phyloP scores from a whole-genome alignment of 2,113 vertebrate genomes.

The Bufo bufo region DNA sequence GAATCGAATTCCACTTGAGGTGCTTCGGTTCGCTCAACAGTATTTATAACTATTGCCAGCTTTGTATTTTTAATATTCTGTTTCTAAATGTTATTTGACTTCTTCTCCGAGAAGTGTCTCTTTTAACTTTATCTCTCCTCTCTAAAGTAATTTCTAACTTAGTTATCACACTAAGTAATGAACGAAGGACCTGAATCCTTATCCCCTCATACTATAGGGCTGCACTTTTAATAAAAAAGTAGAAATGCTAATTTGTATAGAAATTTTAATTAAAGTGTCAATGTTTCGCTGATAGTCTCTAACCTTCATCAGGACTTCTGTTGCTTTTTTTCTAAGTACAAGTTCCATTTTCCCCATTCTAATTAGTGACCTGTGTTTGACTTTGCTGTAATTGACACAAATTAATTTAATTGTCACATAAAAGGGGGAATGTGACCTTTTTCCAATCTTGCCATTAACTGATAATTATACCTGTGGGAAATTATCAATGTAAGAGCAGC shows the following conservation, averaged over 20 bases:
- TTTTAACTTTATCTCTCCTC: not conserved
- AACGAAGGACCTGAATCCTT: not conserved
- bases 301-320: slow-evolving; percentile 22
- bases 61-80: not conserved
- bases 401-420: slow-evolving; percentile 59
- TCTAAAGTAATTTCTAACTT: not conserved
- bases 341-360: slow-evolving; percentile 18
- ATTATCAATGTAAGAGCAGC: slow-evolving; percentile 28
- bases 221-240: not conserved
- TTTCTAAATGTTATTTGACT: not conserved
- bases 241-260: slow-evolving; percentile 19
- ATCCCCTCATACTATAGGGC: not conserved
- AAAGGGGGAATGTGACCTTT: slow-evolving; percentile 35
- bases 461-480: slow-evolving; percentile 58
- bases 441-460: slow-evolving; percentile 42
- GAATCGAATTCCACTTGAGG: too few relatives aligned
- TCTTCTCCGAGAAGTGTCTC: not conserved
- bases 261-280: slow-evolving; percentile 42
- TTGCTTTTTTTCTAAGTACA: slow-evolving; percentile 18
- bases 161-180: not conserved
- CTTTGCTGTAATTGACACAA: slow-evolving; percentile 46
- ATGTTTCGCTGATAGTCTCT: not conserved
- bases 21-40: too few relatives aligned
- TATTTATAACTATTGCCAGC: not conserved
- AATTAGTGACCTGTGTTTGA: slow-evolving; percentile 54